Evolutionary conservation across 2,888 invertebrate species (phyloP), one percentile per base, ranked within the genome.

Genomic region (Hypolimnas misippus): DNA sequence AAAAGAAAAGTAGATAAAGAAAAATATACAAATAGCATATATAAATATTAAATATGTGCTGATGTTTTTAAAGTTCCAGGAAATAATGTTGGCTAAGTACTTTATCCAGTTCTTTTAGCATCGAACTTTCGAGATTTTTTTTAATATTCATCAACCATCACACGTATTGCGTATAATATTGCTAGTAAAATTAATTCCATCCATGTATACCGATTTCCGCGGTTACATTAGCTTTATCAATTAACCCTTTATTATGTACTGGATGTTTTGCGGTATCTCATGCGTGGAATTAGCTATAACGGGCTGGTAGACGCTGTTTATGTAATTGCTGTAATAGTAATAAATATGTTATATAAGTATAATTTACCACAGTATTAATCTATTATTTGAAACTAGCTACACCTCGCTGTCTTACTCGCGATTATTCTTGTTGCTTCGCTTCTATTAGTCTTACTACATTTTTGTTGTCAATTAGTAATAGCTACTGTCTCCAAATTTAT

Each of bases 101-200:
- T n/a, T 42, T n/a, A n/a, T n/a, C 0, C 35, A 4, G n/a, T 3
- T 38, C 2, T n/a, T 38, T 38, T 38, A 12, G n/a, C 12, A n/a
- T n/a, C 35, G 35, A n/a, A 38, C n/a, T 38, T 38, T n/a, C 2
- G 12, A 12, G 35, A 38, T 38, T 38, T 38, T n/a, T 4, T 12
- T 44, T 19, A 44, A 21, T 19, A 44, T 44, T 44, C 19, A 19
- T 21, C 21, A 21, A 46, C 0, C 44, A 46, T 12, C 21, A n/a
- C 17, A 17, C 21, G 7, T 16, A 51, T 16, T 10, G 31, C 52
- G 19, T 35, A 53, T 35, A 17, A 52, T 19, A 33, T 1, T 17
- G n/a, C 5, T 17, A 6, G 19, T 53, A 3, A 38, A 35, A 52
- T 52, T 52, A 53, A 53, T 53, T 35, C 52, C 21, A 53, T 35